Evolutionary conservation across 2,113 vertebrate species (phyloP), one percentile per base, ranked within the genome.

Genomic region (Myrmecobius fasciatus): DNA sequence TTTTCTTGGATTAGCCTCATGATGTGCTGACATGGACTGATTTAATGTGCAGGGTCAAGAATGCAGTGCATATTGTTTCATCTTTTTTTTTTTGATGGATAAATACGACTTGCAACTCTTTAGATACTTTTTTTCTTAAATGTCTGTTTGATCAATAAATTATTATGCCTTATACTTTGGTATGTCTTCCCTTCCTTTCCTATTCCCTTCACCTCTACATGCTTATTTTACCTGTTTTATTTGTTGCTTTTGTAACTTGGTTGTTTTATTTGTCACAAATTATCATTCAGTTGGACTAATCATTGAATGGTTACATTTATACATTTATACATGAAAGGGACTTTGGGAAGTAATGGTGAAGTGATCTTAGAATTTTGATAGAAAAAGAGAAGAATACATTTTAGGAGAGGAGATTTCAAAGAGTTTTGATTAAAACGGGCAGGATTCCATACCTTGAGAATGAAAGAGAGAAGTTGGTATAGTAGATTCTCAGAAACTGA

Each of bases 1-100:
- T 89, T 89, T 90, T 92, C 53, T 92, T 92, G 36, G 43, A 89
- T 95, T 92, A 48, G n/a, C 47, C 17, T 89, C n/a, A 91, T 89
- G 10, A 31, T 89, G 28, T 11, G 54, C 25, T 56, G 26, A 88
- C 25, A 89, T 88, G 17, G 52, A 92, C 20, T 2, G 91, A 20
- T 17, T 91, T 36, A 1, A 46, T 95, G 24, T 75, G 60, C 36
- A 75, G 31, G 31, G 17, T 14, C 14, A 75, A n/a, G 36, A n/a
- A n/a, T n/a, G 4, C 36, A n/a, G 14, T 75, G 1, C n/a, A 36
- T 60, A 3, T 60, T 56, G 54, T 56, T 56, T 56, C 3, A 8
- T 56, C 31, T 60, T 10, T 3, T 60, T 31, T 36, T 83, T n/a
- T 43, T 83, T n/a, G n/a, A 24, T n/a, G 67, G 36, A 17, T 20